phyloP scores from a whole-genome alignment of 2,888 invertebrate species.

The Meloe dianella region DNA sequence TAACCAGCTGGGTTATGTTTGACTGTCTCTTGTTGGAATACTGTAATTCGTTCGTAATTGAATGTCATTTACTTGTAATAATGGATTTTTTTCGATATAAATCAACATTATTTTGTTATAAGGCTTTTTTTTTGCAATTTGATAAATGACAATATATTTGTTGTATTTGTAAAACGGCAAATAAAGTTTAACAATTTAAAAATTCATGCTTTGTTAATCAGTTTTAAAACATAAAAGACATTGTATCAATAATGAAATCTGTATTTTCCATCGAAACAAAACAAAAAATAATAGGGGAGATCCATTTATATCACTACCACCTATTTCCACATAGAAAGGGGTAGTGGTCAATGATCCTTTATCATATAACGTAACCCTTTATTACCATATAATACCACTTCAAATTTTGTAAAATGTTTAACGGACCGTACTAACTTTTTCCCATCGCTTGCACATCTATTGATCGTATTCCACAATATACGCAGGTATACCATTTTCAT shows the following conservation, averaged over 20 bases:
- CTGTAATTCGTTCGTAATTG: neutral
- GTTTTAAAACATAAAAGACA: conserved; percentile 42
- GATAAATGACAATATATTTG: conserved; percentile 11
- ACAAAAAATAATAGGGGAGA: neutral
- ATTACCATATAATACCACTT: conserved; percentile 23
- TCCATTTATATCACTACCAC: conserved; percentile 1
- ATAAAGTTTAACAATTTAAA: conserved; percentile 29
- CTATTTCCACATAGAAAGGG: neutral
- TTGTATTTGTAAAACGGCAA: conserved; percentile 18
- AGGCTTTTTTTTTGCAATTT: neutral
- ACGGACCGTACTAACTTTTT: conserved; percentile 24
- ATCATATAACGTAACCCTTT: conserved; percentile 23
- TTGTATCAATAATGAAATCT: conserved; percentile 49
- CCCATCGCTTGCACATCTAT: conserved; percentile 13
- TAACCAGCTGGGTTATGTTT: too few species aligned
- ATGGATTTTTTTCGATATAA: neutral
- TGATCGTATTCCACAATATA: conserved; percentile 6
- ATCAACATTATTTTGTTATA: neutral
- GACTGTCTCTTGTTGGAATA: neutral
- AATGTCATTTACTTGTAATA: neutral
- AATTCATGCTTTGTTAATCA: conserved; percentile 37
- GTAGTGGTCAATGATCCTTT: conserved; percentile 33
- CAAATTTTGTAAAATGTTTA: conserved; percentile 21
- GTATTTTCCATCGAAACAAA: conserved; percentile 38
- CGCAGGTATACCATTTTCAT: neutral